Conservation (phyloP, 1,140 invertebrate genomes). For the Spodoptera litura region DNA sequence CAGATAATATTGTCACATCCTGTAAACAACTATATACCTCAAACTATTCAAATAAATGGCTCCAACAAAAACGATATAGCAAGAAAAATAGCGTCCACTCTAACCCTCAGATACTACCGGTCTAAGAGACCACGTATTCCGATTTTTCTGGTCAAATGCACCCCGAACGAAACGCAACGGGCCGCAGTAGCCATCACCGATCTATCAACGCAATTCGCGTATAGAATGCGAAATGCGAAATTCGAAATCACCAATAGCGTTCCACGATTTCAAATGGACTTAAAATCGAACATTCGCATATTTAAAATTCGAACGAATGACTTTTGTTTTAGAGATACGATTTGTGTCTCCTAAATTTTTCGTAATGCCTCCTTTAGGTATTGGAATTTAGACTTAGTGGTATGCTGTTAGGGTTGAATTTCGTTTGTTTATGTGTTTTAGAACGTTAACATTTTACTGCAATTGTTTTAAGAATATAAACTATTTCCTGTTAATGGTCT, state of each 20-base stretch:
- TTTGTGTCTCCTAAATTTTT: constrained; percentile 58
- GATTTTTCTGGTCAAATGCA: constrained; percentile 82
- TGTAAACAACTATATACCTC: neutral
- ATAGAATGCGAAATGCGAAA: constrained; percentile 70
- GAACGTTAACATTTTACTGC: constrained; percentile 73
- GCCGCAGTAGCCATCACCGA: constrained; percentile 69
- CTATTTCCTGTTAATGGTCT: constrained; percentile 83
- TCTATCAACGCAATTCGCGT: constrained; percentile 79
- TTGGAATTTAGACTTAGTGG: constrained; percentile 52
- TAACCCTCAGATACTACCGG: constrained; percentile 8
- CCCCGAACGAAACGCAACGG: constrained; percentile 59
- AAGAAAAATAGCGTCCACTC: constrained; percentile 39
- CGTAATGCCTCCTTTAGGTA: neutral
- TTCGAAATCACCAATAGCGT: constrained; percentile 79
- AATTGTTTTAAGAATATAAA: constrained; percentile 83
- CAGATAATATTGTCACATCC: neutral
- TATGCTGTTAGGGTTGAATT: constrained; percentile 43
- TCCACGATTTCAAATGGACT: constrained; percentile 70
- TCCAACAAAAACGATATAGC: neutral
- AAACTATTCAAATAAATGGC: constrained; percentile 33
- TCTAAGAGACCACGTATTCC: constrained; percentile 58
- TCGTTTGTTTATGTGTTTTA: constrained; percentile 26
- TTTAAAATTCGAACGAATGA: constrained; percentile 77
- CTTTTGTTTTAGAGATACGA: constrained; percentile 75
- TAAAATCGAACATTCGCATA: constrained; percentile 69